phyloP scores from a whole-genome alignment of 2,888 invertebrate genomes.

The Siphlonurus alternatus region DNA sequence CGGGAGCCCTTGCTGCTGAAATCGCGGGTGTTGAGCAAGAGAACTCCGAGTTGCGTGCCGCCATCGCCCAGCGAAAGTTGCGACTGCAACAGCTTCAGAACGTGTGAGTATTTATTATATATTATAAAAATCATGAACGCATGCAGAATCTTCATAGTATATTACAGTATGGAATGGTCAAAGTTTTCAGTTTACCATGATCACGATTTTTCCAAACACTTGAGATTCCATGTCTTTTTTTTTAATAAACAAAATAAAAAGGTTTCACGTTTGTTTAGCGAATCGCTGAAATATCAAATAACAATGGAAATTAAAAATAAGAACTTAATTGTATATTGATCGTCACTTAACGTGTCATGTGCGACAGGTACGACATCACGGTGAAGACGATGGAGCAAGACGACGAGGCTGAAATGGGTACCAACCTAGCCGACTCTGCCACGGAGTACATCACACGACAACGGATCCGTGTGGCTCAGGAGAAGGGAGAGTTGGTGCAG shows the following conservation, averaged over 20 bases:
- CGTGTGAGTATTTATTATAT: neutral
- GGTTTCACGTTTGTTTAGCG: too few species aligned
- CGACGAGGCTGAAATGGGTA: neutral
- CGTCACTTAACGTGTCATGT: neutral
- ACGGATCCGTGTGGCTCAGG: neutral
- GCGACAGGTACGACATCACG: neutral
- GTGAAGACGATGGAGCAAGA: neutral
- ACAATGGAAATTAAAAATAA: too few species aligned
- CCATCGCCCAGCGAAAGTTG: neutral
- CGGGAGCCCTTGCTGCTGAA: neutral
- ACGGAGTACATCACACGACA: neutral
- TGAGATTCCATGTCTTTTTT: too few species aligned
- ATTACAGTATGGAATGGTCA: too few species aligned
- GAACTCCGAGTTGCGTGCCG: neutral
- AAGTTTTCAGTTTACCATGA: too few species aligned
- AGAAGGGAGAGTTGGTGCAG: slow-evolving; percentile 2
- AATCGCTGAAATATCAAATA: too few species aligned
- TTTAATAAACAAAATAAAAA: too few species aligned
- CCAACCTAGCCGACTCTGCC: neutral
- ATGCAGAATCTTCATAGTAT: too few species aligned
- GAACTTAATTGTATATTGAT: neutral
- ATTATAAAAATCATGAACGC: neutral
- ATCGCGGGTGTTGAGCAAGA: neutral
- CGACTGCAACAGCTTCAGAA: neutral
- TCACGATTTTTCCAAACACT: too few species aligned